phyloP scores from a whole-genome alignment of 2,888 invertebrate genomes.

The Drosophila aldrichi region DNA sequence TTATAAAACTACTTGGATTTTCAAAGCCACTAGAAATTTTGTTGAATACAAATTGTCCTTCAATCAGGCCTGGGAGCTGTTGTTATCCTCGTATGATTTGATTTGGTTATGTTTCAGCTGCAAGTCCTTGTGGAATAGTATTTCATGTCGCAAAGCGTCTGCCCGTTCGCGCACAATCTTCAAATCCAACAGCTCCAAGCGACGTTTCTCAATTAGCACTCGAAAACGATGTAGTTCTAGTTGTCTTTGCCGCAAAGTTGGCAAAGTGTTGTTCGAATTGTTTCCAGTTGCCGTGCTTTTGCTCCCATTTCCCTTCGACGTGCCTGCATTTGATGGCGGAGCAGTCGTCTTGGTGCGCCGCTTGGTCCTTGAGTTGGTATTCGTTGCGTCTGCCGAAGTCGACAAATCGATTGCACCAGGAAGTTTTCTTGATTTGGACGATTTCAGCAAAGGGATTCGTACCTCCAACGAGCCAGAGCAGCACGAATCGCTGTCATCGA shows the following conservation, averaged over 20 bases:
- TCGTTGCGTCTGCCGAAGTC: conserved; percentile 1
- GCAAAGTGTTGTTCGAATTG: conserved; percentile 18
- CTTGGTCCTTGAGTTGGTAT: conserved; percentile 16
- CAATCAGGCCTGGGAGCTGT: conserved; percentile 61
- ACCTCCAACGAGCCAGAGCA: conserved; percentile 47
- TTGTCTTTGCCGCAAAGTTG: conserved; percentile 68
- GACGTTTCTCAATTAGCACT: conserved; percentile 73
- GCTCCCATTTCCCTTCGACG: neutral
- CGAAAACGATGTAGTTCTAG: conserved; percentile 74
- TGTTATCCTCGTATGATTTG: conserved; percentile 58
- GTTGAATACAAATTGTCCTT: conserved; percentile 1
- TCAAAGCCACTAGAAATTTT: conserved; percentile 24
- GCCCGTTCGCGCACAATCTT: conserved; percentile 77
- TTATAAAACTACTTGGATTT: conserved; percentile 9
- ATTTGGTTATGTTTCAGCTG: conserved; percentile 65
- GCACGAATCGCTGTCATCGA: conserved; percentile 57
- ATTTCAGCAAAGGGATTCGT: conserved; percentile 35
- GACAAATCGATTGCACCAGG: neutral
- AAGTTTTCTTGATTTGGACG: conserved; percentile 8
- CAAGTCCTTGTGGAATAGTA: conserved; percentile 76
- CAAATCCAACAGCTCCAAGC: conserved; percentile 73
- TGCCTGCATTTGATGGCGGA: conserved; percentile 9
- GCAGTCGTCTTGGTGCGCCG: conserved; percentile 27
- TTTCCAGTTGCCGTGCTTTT: conserved; percentile 17
- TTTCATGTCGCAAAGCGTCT: conserved; percentile 68